Evolutionary conservation across 2,113 vertebrate genomes (phyloP).

Genomic region (Eudyptes chrysolophus): DNA sequence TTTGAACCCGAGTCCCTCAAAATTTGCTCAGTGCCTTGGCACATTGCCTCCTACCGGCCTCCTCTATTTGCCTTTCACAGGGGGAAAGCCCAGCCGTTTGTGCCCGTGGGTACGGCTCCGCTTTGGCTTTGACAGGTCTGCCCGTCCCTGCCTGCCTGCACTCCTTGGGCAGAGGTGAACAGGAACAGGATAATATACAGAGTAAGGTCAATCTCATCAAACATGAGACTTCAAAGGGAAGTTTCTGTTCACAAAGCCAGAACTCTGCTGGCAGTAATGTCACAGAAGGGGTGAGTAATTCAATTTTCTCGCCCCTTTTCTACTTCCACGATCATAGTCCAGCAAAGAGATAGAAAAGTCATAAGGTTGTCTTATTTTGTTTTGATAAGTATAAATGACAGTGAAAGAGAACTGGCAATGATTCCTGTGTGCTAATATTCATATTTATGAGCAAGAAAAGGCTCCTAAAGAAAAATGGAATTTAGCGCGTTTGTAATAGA

Average conservation of each 20-base stretch:
- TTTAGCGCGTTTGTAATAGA: fast-evolving
- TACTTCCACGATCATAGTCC: not conserved
- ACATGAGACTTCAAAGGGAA: not conserved
- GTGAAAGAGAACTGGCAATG: not conserved
- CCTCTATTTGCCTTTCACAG: constrained; percentile 19
- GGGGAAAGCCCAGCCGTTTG: not conserved
- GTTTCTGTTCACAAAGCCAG: not conserved
- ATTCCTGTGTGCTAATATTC: not conserved
- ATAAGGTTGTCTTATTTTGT: not conserved
- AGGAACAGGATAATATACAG: not conserved
- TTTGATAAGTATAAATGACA: not conserved
- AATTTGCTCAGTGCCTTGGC: not conserved
- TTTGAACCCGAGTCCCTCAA: not conserved
- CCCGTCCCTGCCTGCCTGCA: not conserved
- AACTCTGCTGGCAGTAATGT: not conserved
- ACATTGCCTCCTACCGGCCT: not conserved
- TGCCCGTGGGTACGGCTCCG: fast-evolving
- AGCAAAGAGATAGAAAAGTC: not conserved
- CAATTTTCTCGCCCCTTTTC: not conserved
- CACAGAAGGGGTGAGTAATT: not conserved
- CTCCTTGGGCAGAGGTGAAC: not conserved
- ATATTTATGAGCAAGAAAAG: not conserved
- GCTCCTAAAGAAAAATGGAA: not conserved
- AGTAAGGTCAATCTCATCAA: not conserved
- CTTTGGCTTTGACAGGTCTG: not conserved